A percentile compares a stretch with the other conserved stretches of the same genome.
Evolutionary conservation across 2,888 invertebrate genomes (phyloP).

Genomic region (Watsonalla binaria): DNA sequence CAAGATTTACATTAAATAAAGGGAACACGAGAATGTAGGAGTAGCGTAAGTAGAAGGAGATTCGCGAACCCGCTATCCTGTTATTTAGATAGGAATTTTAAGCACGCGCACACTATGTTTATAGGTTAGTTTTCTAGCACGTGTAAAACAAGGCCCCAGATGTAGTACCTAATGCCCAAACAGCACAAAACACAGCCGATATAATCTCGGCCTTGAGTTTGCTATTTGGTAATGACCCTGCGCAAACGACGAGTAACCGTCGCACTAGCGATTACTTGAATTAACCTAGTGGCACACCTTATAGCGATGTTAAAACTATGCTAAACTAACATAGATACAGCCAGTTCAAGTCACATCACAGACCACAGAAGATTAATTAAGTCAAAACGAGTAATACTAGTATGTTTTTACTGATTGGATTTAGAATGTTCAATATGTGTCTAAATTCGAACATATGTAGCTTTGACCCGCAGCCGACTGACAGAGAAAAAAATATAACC

Average conservation of each 20-base stretch:
- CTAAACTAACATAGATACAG: too few species aligned
- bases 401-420: too few species aligned
- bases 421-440: too few species aligned
- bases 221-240: conserved; percentile 61
- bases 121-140: not conserved
- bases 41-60: not conserved
- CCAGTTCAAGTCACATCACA: too few species aligned
- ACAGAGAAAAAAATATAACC: too few species aligned
- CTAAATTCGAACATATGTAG: too few species aligned
- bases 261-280: conserved; percentile 33
- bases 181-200: conserved; percentile 21
- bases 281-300: conserved; percentile 17
- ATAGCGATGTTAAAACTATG: not conserved
- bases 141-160: not conserved
- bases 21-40: too few species aligned
- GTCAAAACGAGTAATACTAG: too few species aligned
- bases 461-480: too few species aligned
- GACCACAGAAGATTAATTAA: too few species aligned
- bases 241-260: conserved; percentile 43
- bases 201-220: conserved; percentile 52
- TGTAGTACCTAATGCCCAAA: conserved; percentile 2
- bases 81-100: not conserved
- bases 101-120: not conserved
- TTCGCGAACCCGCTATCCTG: not conserved
- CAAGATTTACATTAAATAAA: too few species aligned